phyloP scores from a whole-genome alignment of 2,888 invertebrate genomes.

The Ectropis crepuscularia region DNA sequence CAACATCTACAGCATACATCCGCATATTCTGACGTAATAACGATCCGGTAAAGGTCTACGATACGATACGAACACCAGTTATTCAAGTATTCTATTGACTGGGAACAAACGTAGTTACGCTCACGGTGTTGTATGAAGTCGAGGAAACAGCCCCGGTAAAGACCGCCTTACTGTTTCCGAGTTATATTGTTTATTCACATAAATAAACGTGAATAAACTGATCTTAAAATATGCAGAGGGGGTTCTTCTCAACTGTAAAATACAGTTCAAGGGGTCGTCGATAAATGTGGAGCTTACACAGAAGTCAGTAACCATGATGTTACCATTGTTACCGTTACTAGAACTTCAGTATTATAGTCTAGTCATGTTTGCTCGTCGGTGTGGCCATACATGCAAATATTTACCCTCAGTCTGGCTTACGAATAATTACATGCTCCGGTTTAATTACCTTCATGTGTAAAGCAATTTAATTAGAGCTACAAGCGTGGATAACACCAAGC shows the following conservation, averaged over 20 bases:
- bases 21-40: constrained; percentile 60
- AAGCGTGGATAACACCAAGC: constrained; percentile 13
- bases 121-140: constrained; percentile 27
- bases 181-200: constrained; percentile 19
- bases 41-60: constrained; percentile 63
- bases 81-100: constrained; percentile 61
- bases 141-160: constrained; percentile 31
- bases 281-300: neutral
- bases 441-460: constrained; percentile 23
- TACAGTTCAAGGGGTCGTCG: neutral
- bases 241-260: neutral
- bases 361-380: constrained; percentile 9
- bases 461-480: constrained; percentile 25
- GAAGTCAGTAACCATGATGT: neutral
- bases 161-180: constrained; percentile 30
- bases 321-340: constrained; percentile 4
- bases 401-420: constrained; percentile 21
- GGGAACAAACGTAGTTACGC: constrained; percentile 45
- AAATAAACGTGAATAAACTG: constrained; percentile 11
- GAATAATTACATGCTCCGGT: constrained; percentile 19
- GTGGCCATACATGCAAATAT: constrained; percentile 23
- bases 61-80: constrained; percentile 63
- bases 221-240: neutral
- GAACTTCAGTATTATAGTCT: neutral
- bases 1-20: constrained; percentile 62